These are phyloP conservation scores for Mycetomoellerius zeteki DNA, from an alignment of 1,140 invertebrate species.

Conservation along the genomic window DNA sequence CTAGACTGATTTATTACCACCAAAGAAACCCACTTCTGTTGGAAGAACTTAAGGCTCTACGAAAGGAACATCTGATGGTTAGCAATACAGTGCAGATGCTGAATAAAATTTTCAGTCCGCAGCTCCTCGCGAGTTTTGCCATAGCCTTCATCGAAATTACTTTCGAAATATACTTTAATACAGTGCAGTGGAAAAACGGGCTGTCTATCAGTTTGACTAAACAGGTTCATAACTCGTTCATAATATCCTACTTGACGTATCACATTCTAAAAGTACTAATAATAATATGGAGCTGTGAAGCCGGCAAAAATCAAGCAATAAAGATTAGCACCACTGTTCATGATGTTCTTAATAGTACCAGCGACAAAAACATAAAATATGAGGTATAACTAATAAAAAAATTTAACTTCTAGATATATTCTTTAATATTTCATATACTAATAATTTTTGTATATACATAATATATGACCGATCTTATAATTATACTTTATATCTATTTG, in stretches of 20 bases:
- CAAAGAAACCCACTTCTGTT: too few species aligned
- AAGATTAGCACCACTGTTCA: constrained; percentile 1
- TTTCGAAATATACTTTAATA: not conserved
- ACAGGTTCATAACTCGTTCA: not conserved
- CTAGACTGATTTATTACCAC: too few species aligned
- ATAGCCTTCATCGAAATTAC: constrained; percentile 3
- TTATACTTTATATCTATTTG: not conserved
- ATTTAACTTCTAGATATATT: not conserved
- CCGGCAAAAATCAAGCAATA: not conserved
- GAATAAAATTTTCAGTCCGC: too few species aligned
- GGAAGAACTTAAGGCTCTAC: too few species aligned
- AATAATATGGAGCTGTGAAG: not conserved
- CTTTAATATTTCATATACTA: not conserved
- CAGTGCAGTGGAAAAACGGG: not conserved
- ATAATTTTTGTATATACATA: not conserved
- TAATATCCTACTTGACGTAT: not conserved
- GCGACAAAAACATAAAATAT: not conserved
- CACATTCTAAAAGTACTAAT: not conserved
- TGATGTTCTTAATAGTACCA: not conserved
- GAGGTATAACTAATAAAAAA: not conserved
- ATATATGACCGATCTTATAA: not conserved
- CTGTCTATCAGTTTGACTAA: not conserved
- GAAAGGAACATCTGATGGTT: too few species aligned
- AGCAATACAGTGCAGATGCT: too few species aligned
- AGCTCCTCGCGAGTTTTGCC: not conserved